phyloP scores from a whole-genome alignment of 2,888 invertebrate species.

The Nycteola revayana region DNA sequence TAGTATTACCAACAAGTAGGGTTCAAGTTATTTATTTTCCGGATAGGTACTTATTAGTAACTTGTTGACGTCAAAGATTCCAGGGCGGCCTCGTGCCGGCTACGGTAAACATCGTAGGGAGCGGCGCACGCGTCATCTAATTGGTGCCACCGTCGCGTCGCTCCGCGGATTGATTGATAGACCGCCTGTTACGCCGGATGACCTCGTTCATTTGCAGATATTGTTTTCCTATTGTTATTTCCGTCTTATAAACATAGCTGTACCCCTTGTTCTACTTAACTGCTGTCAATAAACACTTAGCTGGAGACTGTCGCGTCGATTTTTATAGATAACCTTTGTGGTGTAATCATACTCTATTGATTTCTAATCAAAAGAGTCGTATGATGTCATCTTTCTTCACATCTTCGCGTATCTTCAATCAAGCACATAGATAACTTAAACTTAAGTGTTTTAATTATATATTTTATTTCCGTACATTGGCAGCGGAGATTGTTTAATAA shows the following conservation, averaged over 20 bases:
- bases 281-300: conserved; percentile 8
- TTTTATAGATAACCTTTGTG: conserved; percentile 10
- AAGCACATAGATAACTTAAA: no score
- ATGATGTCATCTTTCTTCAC: background rate
- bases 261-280: conserved; percentile 16
- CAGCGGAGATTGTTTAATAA: no score
- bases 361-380: background rate
- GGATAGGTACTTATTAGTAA: conserved; percentile 6
- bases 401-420: no score
- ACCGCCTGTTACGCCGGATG: conserved; percentile 67
- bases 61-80: conserved; percentile 68
- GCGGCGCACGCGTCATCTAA: conserved; percentile 65
- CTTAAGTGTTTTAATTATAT: no score
- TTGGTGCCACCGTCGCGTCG: conserved; percentile 34
- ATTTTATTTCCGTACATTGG: no score
- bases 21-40: background rate
- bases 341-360: no score
- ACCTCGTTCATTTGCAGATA: conserved; percentile 55
- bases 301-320: conserved; percentile 1
- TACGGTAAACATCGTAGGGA: conserved; percentile 51
- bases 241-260: conserved; percentile 30
- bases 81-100: conserved; percentile 39
- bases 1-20: no score
- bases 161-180: conserved; percentile 68
- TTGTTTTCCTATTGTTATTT: conserved; percentile 55